These are phyloP conservation scores for Calephelis perditalis DNA, from an alignment of 2,888 invertebrate species.

Conservation along the genomic window DNA sequence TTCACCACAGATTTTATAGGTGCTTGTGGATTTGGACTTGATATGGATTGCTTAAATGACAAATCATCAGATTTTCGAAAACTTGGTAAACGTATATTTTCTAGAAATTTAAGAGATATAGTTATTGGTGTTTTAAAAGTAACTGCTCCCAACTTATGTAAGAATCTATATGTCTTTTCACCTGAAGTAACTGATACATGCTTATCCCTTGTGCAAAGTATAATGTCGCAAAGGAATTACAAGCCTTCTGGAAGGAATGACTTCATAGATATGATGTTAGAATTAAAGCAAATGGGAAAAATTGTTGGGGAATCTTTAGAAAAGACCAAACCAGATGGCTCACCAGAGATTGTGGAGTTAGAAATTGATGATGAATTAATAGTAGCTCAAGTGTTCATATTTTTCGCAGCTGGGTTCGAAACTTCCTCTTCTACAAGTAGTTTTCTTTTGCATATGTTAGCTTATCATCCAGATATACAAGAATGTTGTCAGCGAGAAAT, in stretches of 20 bases:
- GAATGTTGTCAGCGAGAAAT: slow-evolving; percentile 51
- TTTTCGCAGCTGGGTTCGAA: slow-evolving; percentile 65
- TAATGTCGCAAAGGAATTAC: slow-evolving; percentile 45
- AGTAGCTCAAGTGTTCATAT: slow-evolving; percentile 51
- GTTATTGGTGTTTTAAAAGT: slow-evolving; percentile 42
- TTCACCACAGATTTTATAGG: slow-evolving; percentile 56
- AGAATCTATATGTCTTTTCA: slow-evolving; percentile 31
- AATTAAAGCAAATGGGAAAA: slow-evolving; percentile 43
- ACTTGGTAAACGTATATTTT: slow-evolving; percentile 58
- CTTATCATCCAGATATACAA: slow-evolving; percentile 55
- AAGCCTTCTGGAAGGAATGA: slow-evolving; percentile 45
- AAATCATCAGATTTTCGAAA: slow-evolving; percentile 60
- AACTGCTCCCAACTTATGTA: slow-evolving; percentile 37
- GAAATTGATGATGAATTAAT: slow-evolving; percentile 44
- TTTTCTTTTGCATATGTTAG: slow-evolving; percentile 54
- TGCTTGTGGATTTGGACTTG: slow-evolving; percentile 61
- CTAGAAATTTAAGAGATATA: slow-evolving; percentile 48
- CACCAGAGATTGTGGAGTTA: slow-evolving; percentile 40
- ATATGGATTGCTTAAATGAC: slow-evolving; percentile 53
- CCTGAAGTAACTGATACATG: slow-evolving; percentile 31
- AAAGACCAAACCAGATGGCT: slow-evolving; percentile 41
- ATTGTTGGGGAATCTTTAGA: slow-evolving; percentile 51
- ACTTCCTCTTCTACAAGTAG: slow-evolving; percentile 64
- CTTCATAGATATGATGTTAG: slow-evolving; percentile 42
- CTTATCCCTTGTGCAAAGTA: slow-evolving; percentile 36